Conservation (phyloP, 2,888 invertebrate species). For the Lamellibrachia columna region DNA sequence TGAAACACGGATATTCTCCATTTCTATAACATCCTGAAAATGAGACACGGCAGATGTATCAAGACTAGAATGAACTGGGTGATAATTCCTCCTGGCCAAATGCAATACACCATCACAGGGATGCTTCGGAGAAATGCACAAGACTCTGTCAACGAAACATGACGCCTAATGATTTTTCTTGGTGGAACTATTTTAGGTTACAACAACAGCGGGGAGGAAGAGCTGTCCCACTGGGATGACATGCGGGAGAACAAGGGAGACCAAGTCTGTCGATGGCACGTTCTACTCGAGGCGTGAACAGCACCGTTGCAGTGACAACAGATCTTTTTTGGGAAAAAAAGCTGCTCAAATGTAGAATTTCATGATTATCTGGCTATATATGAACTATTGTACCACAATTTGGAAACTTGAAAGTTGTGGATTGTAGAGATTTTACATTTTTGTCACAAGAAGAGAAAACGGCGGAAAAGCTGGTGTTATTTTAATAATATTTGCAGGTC, state of each 20-base stretch:
- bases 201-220: conserved; percentile 91
- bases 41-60: too few relatives aligned
- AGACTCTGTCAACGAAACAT: background rate
- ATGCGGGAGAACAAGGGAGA: conserved; percentile 86
- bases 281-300: conserved; percentile 72
- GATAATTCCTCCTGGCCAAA: too few relatives aligned
- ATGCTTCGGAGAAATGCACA: background rate
- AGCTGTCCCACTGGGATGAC: conserved; percentile 91
- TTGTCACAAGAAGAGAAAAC: background rate
- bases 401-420: background rate
- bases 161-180: background rate
- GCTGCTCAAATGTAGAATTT: background rate
- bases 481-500: background rate
- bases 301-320: background rate
- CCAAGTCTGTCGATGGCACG: conserved; percentile 93
- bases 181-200: conserved; percentile 65
- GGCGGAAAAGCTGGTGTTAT: background rate
- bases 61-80: too few relatives aligned
- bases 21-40: too few relatives aligned
- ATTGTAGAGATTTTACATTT: background rate
- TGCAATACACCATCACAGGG: too few relatives aligned
- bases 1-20: too few relatives aligned
- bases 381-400: background rate
- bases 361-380: background rate
- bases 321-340: background rate